phyloP scores from a whole-genome alignment of 92 coral and sea anemone genomes.

The Parazoanthus atlanticus region DNA sequence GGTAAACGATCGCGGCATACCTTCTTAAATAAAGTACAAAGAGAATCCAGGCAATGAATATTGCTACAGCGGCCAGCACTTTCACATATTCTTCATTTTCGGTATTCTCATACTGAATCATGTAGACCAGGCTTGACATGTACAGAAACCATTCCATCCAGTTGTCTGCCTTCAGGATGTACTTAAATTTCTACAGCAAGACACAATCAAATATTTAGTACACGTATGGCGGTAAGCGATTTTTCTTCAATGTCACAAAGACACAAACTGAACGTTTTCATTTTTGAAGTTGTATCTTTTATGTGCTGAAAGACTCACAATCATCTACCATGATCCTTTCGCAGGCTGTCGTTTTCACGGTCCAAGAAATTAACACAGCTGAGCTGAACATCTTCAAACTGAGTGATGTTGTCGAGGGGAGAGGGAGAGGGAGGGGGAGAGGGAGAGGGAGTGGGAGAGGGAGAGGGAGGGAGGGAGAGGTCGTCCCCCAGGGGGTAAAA shows the following conservation, averaged over 20 bases:
- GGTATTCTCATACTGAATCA: constrained; percentile 61
- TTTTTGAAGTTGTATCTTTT: too few relatives aligned
- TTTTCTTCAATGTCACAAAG: neutral
- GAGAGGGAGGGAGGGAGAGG: too few relatives aligned
- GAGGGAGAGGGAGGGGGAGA: too few relatives aligned
- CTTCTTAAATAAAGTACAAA: constrained; percentile 92
- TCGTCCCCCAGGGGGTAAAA: too few relatives aligned
- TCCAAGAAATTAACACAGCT: too few relatives aligned
- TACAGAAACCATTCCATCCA: constrained; percentile 98
- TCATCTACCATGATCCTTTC: too few relatives aligned
- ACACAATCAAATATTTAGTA: neutral
- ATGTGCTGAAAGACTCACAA: too few relatives aligned
- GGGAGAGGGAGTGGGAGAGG: too few relatives aligned
- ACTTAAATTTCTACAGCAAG: constrained; percentile 73
- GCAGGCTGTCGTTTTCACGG: too few relatives aligned
- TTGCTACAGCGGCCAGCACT: constrained; percentile 87
- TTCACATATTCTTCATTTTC: constrained; percentile 42
- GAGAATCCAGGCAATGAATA: constrained; percentile 89
- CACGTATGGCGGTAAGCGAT: neutral
- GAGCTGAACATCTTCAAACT: too few relatives aligned
- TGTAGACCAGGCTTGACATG: constrained; percentile 88
- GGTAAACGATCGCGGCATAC: constrained; percentile 24
- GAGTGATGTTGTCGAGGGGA: too few relatives aligned
- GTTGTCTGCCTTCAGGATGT: constrained; percentile 82
- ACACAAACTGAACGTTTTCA: neutral